Evolutionary conservation across 2,797 vertebrate genomes (phyloP).

Genomic region (Danio aesculapii): DNA sequence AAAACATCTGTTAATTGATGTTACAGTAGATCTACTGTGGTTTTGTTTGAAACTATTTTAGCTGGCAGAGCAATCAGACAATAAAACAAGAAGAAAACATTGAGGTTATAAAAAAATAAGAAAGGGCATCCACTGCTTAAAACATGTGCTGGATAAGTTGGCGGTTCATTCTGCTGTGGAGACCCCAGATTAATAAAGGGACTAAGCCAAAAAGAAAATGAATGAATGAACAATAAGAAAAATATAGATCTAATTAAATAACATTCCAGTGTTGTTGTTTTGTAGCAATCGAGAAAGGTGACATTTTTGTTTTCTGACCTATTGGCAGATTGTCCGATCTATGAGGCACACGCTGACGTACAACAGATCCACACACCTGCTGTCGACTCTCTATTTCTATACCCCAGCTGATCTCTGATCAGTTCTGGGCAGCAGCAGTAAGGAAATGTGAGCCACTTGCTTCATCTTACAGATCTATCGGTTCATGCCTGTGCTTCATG

Average conservation of each 20-base stretch:
- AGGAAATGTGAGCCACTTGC: conserved; percentile 43
- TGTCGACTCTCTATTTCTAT: conserved; percentile 29
- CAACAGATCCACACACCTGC: conserved; percentile 53
- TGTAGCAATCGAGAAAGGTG: conserved; percentile 13
- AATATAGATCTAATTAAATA: conserved; percentile 25
- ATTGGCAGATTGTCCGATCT: conserved; percentile 37
- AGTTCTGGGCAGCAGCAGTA: conserved; percentile 42
- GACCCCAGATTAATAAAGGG: too few species aligned
- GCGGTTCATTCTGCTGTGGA: too few species aligned
- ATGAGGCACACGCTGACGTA: conserved; percentile 37
- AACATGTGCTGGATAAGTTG: too few species aligned
- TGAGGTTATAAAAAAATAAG: background rate
- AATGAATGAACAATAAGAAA: too few species aligned
- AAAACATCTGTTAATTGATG: background rate
- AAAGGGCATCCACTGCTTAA: too few species aligned
- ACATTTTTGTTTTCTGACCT: conserved; percentile 35
- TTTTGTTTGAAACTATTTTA: background rate
- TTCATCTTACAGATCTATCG: conserved; percentile 15
- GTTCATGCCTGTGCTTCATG: conserved; percentile 6
- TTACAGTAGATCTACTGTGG: background rate
- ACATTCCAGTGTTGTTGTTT: conserved; percentile 1
- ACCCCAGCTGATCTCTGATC: conserved; percentile 17
- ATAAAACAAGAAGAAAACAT: too few species aligned
- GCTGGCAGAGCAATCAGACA: background rate
- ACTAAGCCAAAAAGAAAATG: too few species aligned